A percentile compares a stretch with the other conserved stretches of the same genome.
phyloP scores from a whole-genome alignment of 1,140 invertebrate genomes.

The Cotesia typhae region DNA sequence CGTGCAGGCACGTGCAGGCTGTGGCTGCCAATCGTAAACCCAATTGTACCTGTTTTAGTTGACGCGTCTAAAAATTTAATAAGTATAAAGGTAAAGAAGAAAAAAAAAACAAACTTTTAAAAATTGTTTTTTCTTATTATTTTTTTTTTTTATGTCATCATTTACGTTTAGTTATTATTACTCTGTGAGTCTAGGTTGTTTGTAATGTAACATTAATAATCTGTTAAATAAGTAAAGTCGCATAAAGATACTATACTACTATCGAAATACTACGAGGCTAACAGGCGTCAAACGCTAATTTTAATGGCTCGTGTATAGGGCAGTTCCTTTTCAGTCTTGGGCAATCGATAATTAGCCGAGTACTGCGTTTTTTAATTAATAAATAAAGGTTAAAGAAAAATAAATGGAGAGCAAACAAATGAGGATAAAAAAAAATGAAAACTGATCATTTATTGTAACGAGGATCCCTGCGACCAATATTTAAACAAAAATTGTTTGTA shows the following conservation, averaged over 20 bases:
- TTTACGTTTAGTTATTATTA: slow-evolving; percentile 33
- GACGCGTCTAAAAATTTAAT: slow-evolving; percentile 42
- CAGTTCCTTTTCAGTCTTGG: slow-evolving; percentile 20
- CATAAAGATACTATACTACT: slow-evolving; percentile 23
- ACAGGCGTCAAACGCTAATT: slow-evolving; percentile 19
- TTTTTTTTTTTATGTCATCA: slow-evolving; percentile 32
- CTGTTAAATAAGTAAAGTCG: slow-evolving; percentile 16
- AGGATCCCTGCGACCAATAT: slow-evolving; percentile 29
- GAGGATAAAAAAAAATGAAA: slow-evolving; percentile 4
- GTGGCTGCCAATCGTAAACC: slow-evolving; percentile 42
- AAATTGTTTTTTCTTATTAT: slow-evolving; percentile 25
- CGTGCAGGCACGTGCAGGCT: slow-evolving; percentile 45
- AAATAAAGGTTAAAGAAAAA: slow-evolving; percentile 12
- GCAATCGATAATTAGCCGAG: background rate
- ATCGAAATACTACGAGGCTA: slow-evolving; percentile 31
- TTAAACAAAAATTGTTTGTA: slow-evolving; percentile 19
- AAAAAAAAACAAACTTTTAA: slow-evolving; percentile 12
- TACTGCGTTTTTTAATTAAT: slow-evolving; percentile 27
- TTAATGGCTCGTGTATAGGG: slow-evolving; percentile 23
- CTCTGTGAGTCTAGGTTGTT: slow-evolving; percentile 12
- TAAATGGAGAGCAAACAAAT: slow-evolving; percentile 17
- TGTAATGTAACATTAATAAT: slow-evolving; percentile 19
- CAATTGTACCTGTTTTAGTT: slow-evolving; percentile 56
- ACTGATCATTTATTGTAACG: slow-evolving; percentile 21
- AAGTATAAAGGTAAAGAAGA: slow-evolving; percentile 18